phyloP scores from a whole-genome alignment of 1,140 invertebrate genomes.

The Rhagoletis pomonella region DNA sequence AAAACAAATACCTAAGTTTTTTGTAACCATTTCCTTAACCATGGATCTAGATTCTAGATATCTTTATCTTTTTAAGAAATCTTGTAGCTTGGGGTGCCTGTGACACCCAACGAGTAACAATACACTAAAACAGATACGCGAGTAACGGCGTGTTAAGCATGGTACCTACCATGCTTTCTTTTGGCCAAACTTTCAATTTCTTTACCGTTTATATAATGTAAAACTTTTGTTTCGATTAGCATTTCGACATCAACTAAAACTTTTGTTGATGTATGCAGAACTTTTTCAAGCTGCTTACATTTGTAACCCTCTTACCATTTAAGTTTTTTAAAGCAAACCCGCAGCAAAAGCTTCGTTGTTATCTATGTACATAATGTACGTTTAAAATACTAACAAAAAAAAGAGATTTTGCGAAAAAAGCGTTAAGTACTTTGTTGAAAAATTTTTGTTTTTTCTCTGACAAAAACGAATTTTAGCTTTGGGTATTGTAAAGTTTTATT shows the following conservation, averaged over 20 bases:
- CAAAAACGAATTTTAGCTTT: neutral
- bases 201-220: too few species aligned
- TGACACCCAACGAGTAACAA: too few species aligned
- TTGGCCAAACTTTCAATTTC: too few species aligned
- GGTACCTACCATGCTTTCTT: too few species aligned
- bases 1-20: too few species aligned
- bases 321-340: neutral
- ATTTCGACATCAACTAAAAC: neutral
- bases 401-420: neutral
- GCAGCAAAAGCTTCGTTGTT: neutral
- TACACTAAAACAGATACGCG: too few species aligned
- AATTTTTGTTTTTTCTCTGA: neutral
- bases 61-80: too few species aligned
- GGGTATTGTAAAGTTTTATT: slow-evolving; percentile 24
- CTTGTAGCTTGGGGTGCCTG: too few species aligned
- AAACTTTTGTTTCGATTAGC: slow-evolving; percentile 7
- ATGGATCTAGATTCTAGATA: too few species aligned
- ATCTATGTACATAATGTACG: neutral
- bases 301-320: neutral
- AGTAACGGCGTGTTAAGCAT: too few species aligned
- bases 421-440: neutral
- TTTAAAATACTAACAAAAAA: neutral
- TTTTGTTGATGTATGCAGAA: neutral
- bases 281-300: neutral
- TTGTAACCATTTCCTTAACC: too few species aligned